phyloP scores from a whole-genome alignment of 2,888 invertebrate species.

The Cerceris ruficornis region DNA sequence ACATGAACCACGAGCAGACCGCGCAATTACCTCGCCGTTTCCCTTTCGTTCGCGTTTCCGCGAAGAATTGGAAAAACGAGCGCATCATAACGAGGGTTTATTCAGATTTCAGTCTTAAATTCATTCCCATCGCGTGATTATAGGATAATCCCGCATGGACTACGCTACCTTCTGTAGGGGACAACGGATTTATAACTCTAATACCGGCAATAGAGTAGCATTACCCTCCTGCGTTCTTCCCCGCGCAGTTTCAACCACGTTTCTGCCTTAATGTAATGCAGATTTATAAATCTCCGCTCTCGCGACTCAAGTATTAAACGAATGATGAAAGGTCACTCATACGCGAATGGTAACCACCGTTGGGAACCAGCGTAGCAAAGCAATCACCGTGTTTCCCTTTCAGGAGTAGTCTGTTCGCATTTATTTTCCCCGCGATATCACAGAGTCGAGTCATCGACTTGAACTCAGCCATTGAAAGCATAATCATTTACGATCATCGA shows the following conservation, averaged over 20 bases:
- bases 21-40: too few relatives aligned
- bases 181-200: conserved; percentile 65
- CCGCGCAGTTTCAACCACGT: conserved; percentile 37
- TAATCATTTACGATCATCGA: conserved; percentile 12
- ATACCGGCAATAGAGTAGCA: conserved; percentile 59
- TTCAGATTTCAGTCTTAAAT: conserved; percentile 46
- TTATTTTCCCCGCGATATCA: not conserved
- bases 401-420: not conserved
- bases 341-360: not conserved
- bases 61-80: conserved; percentile 18
- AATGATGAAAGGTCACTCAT: conserved; percentile 48
- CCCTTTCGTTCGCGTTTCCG: not conserved
- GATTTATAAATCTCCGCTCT: conserved; percentile 55
- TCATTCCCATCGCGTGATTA: conserved; percentile 57
- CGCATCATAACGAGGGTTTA: conserved; percentile 37
- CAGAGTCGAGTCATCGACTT: not conserved
- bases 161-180: conserved; percentile 48
- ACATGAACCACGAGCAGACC: too few relatives aligned
- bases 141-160: conserved; percentile 55
- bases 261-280: conserved; percentile 45
- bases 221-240: conserved; percentile 29
- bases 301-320: conserved; percentile 18
- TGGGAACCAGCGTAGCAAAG: not conserved
- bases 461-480: not conserved
- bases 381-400: not conserved